Evolutionary conservation across 2,113 vertebrate genomes (phyloP), one percentile per base, ranked within the genome.

Genomic region (Anhinga rufa): DNA sequence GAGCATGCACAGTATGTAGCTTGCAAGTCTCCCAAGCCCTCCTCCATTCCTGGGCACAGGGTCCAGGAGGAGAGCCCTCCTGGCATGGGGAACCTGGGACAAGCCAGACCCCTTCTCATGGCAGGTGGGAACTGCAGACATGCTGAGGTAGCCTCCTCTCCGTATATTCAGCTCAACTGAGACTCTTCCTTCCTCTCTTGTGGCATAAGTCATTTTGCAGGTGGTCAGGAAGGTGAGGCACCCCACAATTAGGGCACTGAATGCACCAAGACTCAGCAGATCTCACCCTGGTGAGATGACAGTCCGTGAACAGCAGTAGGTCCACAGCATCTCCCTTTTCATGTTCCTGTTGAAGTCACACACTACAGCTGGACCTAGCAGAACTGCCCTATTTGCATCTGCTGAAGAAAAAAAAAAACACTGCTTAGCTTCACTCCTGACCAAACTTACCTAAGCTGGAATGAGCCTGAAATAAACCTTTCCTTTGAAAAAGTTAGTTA

Each of bases 181-280:
- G 0, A 55, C 19, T 71, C 26, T 82, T 54, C 12, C 13, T 9
- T 60, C 25, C 11, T 65, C 11, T 71, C 34, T 19, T 48, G 24
- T 48, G 69, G 8, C 29, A 19, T n/a, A 51, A 44, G 32, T 51
- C 0, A 0, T 42, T 58, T 66, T 62, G 4, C 20, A 26, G 22
- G 15, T 19, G 19, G 17, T 61, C 31, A 66, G 15, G 29, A 65
- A 64, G 7, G 10, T 15, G 13, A 81, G 29, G 9, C 29, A 60
- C 14, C 9, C 4, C 8, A 25, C 15, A 75, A 9, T 16, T 11
- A 42, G 7, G 31, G 7, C 34, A 58, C 14, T 44, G n/a, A 82
- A 46, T 9, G 8, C 28, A 66, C 26, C 15, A n/a, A 32, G 26
- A 70, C 5, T 1, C 1, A 2, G 4, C 42, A 58, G 2, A 10